Base-by-base conservation (phyloP, 2,113 vertebrate species). In the Glaucomys volans region DNA sequence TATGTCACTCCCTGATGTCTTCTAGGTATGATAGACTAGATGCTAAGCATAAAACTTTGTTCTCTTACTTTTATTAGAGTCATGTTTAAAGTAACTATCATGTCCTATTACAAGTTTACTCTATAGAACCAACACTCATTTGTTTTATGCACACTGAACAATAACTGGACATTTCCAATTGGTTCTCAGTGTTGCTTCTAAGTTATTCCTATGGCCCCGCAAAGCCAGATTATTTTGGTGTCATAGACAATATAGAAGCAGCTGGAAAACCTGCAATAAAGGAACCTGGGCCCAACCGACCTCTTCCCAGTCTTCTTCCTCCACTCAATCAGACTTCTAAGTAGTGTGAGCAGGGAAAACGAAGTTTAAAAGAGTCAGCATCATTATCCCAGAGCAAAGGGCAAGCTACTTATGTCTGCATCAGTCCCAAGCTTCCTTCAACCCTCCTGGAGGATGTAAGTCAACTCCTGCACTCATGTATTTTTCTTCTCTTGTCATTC, bases 361-460 rank as follows among this genome's bases (percentile, higher is more conserved):
- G 90, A 67, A 13, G 35, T 59, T 92, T 50, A 72, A 24, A 88
- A 67, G 94, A 84, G 5, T 76, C 16, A 85, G 74, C 8, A 86
- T 74, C 30, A 96, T 79, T 86, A 95, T 92, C 71, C 95, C 84
- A 87, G 87, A 97, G 59, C 54, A 95, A 98, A 96, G 22, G 62
- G 30, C 42, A 92, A 96, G 64, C 42, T 97, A 97, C 98, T 98
- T 97, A 97, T 54, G 71, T 50, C 95, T 98, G 93, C 95, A 98
- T 97, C 91, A 92, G 81, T 57, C 90, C 71, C 92, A 80, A 77
- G 35, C n/a, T 40, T 94, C 97, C 97, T 97, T 93, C 97, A 96
- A 97, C 77, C 83, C 57, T 89, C 66, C 96, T 92, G 74, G 42
- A 97, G 96, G 66, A 97, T 12, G 0, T 35, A 98, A 98, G 59